phyloP scores from a whole-genome alignment of 2,113 vertebrate genomes.

The Lontra canadensis region DNA sequence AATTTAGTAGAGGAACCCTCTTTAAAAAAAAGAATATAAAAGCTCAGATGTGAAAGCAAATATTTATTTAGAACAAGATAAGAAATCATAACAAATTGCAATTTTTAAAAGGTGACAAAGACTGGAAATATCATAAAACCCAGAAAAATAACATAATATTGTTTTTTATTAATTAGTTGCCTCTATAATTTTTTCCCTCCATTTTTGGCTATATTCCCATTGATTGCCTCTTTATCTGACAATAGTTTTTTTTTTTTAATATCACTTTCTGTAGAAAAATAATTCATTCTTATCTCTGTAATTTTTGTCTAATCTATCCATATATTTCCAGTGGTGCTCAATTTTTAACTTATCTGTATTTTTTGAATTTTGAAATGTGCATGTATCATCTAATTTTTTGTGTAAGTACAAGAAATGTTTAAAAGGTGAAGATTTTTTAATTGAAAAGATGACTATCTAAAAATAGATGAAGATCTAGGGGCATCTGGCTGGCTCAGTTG shows the following conservation, averaged over 20 bases:
- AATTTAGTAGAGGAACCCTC: background rate
- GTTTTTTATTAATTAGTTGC: background rate
- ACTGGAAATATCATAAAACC: background rate
- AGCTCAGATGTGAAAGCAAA: background rate
- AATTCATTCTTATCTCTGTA: background rate
- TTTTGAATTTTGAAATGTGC: constrained; percentile 14
- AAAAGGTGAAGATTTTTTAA: background rate
- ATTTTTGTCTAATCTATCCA: background rate
- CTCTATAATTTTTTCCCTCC: background rate
- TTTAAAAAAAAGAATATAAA: background rate
- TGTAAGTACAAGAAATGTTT: background rate
- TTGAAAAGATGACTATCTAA: background rate
- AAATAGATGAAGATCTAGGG: background rate
- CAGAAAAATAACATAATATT: background rate
- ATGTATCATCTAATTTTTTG: background rate
- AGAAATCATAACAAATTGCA: background rate
- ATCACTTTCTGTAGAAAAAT: background rate
- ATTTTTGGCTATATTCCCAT: background rate
- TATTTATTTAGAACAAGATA: background rate
- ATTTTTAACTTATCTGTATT: background rate
- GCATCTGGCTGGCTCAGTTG: background rate
- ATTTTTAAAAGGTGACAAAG: background rate
- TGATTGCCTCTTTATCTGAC: background rate
- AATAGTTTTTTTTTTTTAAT: background rate
- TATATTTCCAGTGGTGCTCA: background rate